These are phyloP conservation scores for Pongo abelii DNA, from an alignment of 2,113 vertebrate species.

Conservation along the genomic window DNA sequence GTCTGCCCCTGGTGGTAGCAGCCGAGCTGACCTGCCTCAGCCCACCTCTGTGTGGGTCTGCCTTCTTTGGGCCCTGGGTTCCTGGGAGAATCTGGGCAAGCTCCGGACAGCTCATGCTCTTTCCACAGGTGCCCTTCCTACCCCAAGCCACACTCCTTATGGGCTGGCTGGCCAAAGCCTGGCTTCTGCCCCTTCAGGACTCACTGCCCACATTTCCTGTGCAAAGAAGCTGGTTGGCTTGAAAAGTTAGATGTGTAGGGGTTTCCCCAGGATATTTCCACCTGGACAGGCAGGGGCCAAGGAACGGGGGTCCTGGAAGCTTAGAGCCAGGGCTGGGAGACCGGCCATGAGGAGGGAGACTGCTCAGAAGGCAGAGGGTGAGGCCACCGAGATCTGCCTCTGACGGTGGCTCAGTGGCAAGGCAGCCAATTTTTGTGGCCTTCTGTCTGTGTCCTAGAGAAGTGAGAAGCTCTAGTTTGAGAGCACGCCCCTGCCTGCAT, in stretches of 20 bases:
- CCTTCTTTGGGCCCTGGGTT: not conserved
- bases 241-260: not conserved
- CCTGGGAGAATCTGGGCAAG: not conserved
- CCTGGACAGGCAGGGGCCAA: not conserved
- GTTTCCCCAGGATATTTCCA: not conserved
- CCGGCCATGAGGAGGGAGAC: not conserved
- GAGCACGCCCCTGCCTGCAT: not conserved
- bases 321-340: not conserved
- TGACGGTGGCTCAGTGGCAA: not conserved
- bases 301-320: not conserved
- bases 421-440: not conserved
- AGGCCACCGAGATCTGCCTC: not conserved
- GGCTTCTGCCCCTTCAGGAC: not conserved
- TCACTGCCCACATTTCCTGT: not conserved
- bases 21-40: not conserved
- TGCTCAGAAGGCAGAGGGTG: not conserved
- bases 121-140: not conserved
- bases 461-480: not conserved
- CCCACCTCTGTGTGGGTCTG: not conserved
- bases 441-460: not conserved
- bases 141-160: rapidly evolving
- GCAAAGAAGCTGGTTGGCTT: not conserved
- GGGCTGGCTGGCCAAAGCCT: not conserved
- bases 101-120: not conserved
- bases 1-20: not conserved